These are phyloP conservation scores for Strigops habroptila DNA, from an alignment of 2,113 vertebrate species.

Conservation along the genomic window DNA sequence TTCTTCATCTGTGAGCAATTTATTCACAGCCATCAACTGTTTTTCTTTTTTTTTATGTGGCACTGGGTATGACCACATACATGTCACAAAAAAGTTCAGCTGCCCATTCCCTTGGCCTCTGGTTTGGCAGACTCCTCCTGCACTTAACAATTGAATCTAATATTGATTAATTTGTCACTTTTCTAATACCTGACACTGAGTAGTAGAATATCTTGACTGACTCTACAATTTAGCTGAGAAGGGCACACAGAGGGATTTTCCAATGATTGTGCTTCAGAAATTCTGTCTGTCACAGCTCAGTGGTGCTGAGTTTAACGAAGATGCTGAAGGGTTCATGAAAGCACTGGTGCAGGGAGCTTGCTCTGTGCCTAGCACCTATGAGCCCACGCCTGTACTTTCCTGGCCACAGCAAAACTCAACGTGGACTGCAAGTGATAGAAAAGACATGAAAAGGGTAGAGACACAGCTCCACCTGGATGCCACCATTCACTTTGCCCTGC, in stretches of 20 bases:
- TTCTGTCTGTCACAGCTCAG: background rate
- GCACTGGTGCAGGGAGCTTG: background rate
- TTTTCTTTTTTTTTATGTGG: conserved; percentile 66
- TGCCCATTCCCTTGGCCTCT: background rate
- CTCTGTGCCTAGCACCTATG: background rate
- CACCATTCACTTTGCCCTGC: background rate
- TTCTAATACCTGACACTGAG: background rate
- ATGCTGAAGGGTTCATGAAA: rapidly evolving
- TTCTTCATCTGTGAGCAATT: conserved; percentile 69
- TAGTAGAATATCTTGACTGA: background rate
- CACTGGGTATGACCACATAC: conserved; percentile 47
- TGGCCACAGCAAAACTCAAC: background rate
- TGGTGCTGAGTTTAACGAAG: background rate
- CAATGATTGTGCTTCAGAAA: background rate
- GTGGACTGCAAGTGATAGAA: background rate
- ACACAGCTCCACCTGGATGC: background rate
- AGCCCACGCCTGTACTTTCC: rapidly evolving
- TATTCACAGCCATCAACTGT: conserved; percentile 62
- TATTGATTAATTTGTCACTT: conserved; percentile 30
- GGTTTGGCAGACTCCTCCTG: background rate
- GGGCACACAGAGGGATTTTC: background rate
- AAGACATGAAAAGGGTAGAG: background rate
- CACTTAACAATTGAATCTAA: background rate
- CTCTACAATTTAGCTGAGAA: background rate
- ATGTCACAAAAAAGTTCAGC: conserved; percentile 61